Evolutionary conservation across 1,140 invertebrate species (phyloP).

Genomic region (Neodiprion fabricii): DNA sequence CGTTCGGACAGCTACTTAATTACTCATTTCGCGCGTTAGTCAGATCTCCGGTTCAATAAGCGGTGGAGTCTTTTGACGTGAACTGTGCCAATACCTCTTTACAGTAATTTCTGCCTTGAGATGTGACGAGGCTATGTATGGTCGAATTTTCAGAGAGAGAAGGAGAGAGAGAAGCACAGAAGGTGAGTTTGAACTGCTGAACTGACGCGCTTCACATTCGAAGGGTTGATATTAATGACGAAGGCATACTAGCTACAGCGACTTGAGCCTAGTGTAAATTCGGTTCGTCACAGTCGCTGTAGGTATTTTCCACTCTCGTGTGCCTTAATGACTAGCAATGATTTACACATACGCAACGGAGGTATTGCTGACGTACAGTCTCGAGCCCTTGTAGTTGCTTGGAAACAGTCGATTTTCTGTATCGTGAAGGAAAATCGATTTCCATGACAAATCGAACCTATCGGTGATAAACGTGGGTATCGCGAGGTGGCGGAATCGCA

Average conservation of each 20-base stretch:
- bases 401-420: too few relatives aligned
- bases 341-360: too few relatives aligned
- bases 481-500: too few relatives aligned
- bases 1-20: background rate
- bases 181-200: background rate
- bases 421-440: too few relatives aligned
- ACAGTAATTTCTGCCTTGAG: background rate
- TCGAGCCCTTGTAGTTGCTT: too few relatives aligned
- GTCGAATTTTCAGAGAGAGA: background rate
- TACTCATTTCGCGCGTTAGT: background rate
- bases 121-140: background rate
- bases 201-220: background rate
- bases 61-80: background rate
- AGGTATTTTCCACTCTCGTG: too few relatives aligned
- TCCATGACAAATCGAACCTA: too few relatives aligned
- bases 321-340: too few relatives aligned
- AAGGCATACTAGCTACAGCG: background rate
- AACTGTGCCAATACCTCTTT: conserved; percentile 5
- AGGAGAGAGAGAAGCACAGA: background rate
- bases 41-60: background rate
- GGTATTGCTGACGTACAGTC: too few relatives aligned
- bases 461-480: too few relatives aligned
- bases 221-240: background rate
- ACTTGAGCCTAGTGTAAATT: too few relatives aligned
- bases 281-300: too few relatives aligned